phyloP scores from a whole-genome alignment of 2,797 vertebrate genomes.

The Smutsia gigantea region DNA sequence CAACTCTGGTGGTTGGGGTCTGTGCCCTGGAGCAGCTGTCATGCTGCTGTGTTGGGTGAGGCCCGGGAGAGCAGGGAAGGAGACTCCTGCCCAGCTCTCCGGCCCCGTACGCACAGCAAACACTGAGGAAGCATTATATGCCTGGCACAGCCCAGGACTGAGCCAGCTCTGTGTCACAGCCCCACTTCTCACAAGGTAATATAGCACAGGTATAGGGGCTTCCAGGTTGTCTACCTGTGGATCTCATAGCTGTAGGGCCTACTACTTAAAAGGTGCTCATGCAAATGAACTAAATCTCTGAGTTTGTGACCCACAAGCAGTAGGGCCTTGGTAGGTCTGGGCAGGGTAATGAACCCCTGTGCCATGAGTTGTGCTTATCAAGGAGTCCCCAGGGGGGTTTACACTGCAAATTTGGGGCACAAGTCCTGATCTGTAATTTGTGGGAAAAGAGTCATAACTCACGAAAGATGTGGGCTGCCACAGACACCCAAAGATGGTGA shows the following conservation, averaged over 20 bases:
- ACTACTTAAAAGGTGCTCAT: not conserved
- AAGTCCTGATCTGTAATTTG: not conserved
- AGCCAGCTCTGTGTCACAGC: rapidly evolving
- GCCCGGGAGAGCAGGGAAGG: not conserved
- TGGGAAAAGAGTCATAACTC: not conserved
- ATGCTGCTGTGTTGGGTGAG: rapidly evolving
- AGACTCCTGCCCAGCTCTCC: not conserved
- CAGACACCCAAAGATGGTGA: not conserved
- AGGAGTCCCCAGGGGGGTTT: not conserved
- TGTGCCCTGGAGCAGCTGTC: not conserved
- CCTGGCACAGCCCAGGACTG: not conserved
- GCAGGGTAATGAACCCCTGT: not conserved
- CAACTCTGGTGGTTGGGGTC: not conserved
- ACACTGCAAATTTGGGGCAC: no score
- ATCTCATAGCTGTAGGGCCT: not conserved
- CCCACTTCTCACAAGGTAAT: not conserved
- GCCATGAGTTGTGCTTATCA: rapidly evolving
- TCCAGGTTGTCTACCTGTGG: not conserved
- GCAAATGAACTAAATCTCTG: not conserved
- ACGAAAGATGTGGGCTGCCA: not conserved
- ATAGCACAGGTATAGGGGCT: not conserved
- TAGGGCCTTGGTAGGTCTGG: not conserved
- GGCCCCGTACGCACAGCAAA: not conserved
- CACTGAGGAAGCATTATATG: not conserved
- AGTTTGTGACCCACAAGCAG: not conserved